phyloP scores from a whole-genome alignment of 2,888 invertebrate species.

The Baronia brevicornis region DNA sequence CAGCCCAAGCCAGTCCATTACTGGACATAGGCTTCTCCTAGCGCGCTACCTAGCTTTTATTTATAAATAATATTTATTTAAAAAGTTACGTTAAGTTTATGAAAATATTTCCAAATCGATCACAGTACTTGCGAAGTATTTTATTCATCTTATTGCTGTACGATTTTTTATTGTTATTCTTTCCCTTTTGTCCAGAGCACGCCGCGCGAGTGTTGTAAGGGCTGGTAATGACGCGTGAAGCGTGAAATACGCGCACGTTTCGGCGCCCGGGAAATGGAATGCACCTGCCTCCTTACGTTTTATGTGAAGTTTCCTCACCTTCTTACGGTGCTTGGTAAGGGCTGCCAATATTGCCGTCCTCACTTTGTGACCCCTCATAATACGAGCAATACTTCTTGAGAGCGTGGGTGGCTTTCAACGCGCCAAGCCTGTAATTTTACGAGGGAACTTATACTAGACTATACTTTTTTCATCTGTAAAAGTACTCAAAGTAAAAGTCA shows the following conservation, averaged over 20 bases:
- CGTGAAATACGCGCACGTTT: constrained; percentile 71
- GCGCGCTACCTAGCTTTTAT: too few relatives aligned
- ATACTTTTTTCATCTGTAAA: constrained; percentile 29
- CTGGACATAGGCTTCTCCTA: too few relatives aligned
- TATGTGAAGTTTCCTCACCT: constrained; percentile 73
- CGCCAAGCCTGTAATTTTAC: constrained; percentile 54
- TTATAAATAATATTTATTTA: constrained; percentile 10
- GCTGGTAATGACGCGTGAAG: constrained; percentile 61
- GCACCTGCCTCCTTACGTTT: constrained; percentile 74
- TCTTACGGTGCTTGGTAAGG: constrained; percentile 60
- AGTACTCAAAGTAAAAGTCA: constrained; percentile 9
- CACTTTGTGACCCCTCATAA: constrained; percentile 74
- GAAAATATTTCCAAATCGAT: too few relatives aligned
- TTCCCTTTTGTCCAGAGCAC: constrained; percentile 57
- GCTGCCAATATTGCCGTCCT: constrained; percentile 68
- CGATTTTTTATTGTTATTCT: constrained; percentile 68
- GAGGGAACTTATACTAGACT: constrained; percentile 33
- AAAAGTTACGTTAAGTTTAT: too few relatives aligned
- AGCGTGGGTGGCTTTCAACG: constrained; percentile 47
- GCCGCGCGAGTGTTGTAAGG: constrained; percentile 40
- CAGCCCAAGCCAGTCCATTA: too few relatives aligned
- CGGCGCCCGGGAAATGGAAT: constrained; percentile 68
- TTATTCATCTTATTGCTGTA: constrained; percentile 46
- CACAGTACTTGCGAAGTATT: too few relatives aligned
- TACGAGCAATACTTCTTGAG: constrained; percentile 69